A percentile compares a stretch with the other conserved stretches of the same genome.
phyloP scores from a whole-genome alignment of 2,113 vertebrate species.

The Centropus bengalensis region DNA sequence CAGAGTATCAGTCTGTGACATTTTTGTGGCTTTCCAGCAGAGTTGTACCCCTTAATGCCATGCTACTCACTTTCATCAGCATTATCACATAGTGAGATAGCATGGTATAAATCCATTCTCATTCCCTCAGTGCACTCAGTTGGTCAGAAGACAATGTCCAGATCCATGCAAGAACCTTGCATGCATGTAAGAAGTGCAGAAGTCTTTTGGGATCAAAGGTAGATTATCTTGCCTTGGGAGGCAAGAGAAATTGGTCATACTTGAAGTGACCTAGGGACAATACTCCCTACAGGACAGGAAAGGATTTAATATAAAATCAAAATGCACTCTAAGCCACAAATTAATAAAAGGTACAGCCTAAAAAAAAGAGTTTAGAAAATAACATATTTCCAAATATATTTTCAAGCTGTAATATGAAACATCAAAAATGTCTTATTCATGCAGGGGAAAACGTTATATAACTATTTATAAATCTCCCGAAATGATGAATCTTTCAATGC shows the following conservation, averaged over 20 bases:
- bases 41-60: background rate
- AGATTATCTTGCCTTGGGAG: background rate
- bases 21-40: background rate
- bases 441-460: background rate
- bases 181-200: background rate
- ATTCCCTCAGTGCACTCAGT: background rate
- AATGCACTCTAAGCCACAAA: background rate
- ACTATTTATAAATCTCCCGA: slow-evolving; percentile 23
- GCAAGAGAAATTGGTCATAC: background rate
- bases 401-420: slow-evolving; percentile 15
- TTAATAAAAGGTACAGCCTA: background rate
- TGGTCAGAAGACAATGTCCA: background rate
- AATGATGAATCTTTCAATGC: background rate
- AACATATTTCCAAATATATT: background rate
- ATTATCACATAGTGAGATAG: background rate
- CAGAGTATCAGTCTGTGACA: background rate
- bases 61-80: background rate
- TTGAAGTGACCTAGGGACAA: background rate
- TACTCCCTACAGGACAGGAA: background rate
- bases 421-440: slow-evolving; percentile 25
- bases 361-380: background rate
- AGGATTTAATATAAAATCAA: background rate
- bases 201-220: background rate
- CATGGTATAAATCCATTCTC: background rate
- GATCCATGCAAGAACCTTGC: background rate